Evolutionary conservation across 2,888 invertebrate genomes (phyloP).

Genomic region (Calliscelio sp.): DNA sequence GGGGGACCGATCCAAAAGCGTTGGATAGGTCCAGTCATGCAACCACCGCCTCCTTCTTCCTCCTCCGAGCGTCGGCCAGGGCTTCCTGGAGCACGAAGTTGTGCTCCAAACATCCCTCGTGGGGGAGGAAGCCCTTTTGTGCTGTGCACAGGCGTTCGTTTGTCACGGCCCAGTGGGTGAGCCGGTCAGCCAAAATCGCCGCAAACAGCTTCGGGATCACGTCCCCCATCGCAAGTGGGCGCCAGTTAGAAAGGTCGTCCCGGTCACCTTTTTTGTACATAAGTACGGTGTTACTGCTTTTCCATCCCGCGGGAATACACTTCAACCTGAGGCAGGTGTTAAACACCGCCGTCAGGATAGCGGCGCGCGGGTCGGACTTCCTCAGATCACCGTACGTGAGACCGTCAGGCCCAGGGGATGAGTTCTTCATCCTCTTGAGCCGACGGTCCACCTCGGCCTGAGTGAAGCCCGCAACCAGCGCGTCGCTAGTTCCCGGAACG

Average conservation of each 20-base stretch:
- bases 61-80: constrained; percentile 73
- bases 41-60: constrained; percentile 72
- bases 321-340: constrained; percentile 67
- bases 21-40: constrained; percentile 84
- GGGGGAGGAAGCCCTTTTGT: constrained; percentile 83
- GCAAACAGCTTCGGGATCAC: constrained; percentile 64
- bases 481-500: constrained; percentile 11
- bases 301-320: constrained; percentile 63
- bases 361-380: constrained; percentile 66
- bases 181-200: constrained; percentile 26
- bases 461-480: constrained; percentile 8
- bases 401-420: constrained; percentile 64
- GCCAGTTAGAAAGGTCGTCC: constrained; percentile 77
- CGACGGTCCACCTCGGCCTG: constrained; percentile 30
- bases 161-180: constrained; percentile 70
- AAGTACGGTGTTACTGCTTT: constrained; percentile 67
- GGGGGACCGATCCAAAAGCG: constrained; percentile 83
- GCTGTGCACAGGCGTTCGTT: constrained; percentile 75
- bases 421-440: constrained; percentile 54
- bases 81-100: constrained; percentile 81
- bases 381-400: constrained; percentile 67
- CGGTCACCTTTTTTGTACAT: constrained; percentile 65
- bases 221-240: constrained; percentile 78
- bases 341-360: constrained; percentile 60
- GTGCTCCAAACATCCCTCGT: constrained; percentile 82